These are phyloP conservation scores for Homalodisca vitripennis DNA, from an alignment of 1,140 invertebrate species.

Conservation along the genomic window DNA sequence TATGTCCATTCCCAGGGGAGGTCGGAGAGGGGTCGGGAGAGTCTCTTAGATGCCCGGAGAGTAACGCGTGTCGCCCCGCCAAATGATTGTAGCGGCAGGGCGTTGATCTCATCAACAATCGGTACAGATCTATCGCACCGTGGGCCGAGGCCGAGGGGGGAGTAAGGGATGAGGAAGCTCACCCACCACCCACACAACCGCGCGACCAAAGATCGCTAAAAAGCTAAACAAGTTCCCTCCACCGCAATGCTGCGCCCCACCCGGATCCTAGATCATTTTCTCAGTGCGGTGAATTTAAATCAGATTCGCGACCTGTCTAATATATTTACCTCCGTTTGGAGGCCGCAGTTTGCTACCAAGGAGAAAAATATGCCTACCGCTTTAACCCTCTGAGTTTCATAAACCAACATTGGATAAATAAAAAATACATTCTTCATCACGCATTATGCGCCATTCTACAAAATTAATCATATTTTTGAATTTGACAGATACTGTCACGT, in stretches of 20 bases:
- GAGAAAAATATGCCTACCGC: background rate
- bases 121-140: background rate
- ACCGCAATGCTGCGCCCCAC: slow-evolving; percentile 20
- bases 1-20: too few species aligned
- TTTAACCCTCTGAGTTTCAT: too few species aligned
- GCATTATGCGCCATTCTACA: background rate
- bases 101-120: background rate
- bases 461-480: too few species aligned
- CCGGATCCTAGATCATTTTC: slow-evolving; percentile 19
- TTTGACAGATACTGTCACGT: too few species aligned
- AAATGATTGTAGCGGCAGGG: background rate
- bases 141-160: background rate
- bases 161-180: background rate
- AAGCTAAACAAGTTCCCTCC: slow-evolving; percentile 26
- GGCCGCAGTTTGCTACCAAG: background rate
- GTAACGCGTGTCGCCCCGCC: too few species aligned
- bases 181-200: background rate
- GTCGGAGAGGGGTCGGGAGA: too few species aligned
- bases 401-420: too few species aligned
- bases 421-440: background rate
- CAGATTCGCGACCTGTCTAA: slow-evolving; percentile 17
- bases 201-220: slow-evolving; percentile 28
- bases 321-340: background rate
- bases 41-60: too few species aligned
- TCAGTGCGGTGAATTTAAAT: slow-evolving; percentile 30